phyloP scores from a whole-genome alignment of 2,888 invertebrate species.

The Pachliopta kotzebuea region DNA sequence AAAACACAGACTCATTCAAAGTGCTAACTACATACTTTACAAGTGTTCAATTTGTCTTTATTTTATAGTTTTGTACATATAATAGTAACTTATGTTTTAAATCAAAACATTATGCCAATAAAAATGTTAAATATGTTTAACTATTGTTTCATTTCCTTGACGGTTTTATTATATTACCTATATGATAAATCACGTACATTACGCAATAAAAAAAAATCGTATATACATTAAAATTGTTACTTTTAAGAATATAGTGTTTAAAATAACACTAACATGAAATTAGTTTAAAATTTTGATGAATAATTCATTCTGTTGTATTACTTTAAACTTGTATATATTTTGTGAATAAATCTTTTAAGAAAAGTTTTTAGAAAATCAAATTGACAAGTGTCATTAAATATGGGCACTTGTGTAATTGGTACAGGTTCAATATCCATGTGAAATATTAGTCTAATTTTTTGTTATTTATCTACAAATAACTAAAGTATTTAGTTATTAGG shows the following conservation, averaged over 20 bases:
- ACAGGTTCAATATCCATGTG: not conserved
- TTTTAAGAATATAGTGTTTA: too few relatives aligned
- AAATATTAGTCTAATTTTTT: not conserved
- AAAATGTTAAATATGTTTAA: slow-evolving; percentile 37
- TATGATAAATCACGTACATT: not conserved
- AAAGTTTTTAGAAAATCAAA: not conserved
- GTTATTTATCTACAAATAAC: not conserved
- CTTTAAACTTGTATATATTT: too few relatives aligned
- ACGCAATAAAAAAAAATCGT: not conserved
- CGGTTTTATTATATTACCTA: not conserved
- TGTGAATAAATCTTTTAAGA: too few relatives aligned
- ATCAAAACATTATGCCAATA: slow-evolving; percentile 34
- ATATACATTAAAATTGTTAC: too few relatives aligned
- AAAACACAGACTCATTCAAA: slow-evolving; percentile 16
- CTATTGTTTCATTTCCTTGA: slow-evolving; percentile 17
- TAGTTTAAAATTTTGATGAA: too few relatives aligned
- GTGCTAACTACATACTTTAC: slow-evolving; percentile 17
- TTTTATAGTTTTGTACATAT: slow-evolving; percentile 70
- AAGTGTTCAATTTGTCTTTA: slow-evolving; percentile 34
- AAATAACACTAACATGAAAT: too few relatives aligned
- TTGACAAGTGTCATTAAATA: too few relatives aligned
- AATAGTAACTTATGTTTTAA: slow-evolving; percentile 35
- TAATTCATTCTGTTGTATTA: too few relatives aligned
- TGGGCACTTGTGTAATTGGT: too few relatives aligned
- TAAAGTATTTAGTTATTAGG: not conserved